Evolutionary conservation across 2,888 invertebrate genomes (phyloP).

Genomic region (Andrena camellia): DNA sequence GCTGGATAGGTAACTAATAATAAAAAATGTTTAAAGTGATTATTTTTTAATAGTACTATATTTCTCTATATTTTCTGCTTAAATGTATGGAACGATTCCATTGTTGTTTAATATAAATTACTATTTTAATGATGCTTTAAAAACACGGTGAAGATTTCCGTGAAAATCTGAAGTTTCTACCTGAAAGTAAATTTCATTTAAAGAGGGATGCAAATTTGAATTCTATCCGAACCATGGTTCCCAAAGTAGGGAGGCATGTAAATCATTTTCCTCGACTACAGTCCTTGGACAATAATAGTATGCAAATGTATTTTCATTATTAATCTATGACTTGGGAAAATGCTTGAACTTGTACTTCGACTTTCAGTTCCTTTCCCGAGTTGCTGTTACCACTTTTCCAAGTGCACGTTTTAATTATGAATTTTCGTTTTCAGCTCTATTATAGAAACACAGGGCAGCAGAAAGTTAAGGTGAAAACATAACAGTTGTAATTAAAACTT

Average conservation of each 20-base stretch:
- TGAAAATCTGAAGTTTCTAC: slow-evolving; percentile 10
- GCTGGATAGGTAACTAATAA: too few species aligned
- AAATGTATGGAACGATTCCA: too few species aligned
- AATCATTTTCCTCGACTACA: slow-evolving; percentile 51
- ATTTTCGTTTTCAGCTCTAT: background rate
- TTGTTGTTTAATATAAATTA: too few species aligned
- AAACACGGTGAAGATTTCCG: background rate
- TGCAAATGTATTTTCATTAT: slow-evolving; percentile 62
- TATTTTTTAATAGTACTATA: too few species aligned
- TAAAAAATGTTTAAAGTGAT: too few species aligned
- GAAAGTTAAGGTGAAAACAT: background rate
- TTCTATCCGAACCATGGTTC: slow-evolving; percentile 32
- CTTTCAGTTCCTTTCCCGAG: slow-evolving; percentile 33
- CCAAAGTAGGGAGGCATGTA: slow-evolving; percentile 31
- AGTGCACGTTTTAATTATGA: slow-evolving; percentile 2
- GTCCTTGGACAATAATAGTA: slow-evolving; percentile 38
- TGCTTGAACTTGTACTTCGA: slow-evolving; percentile 21
- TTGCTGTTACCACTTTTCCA: background rate
- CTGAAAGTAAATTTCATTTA: slow-evolving; percentile 16
- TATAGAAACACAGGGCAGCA: slow-evolving; percentile 17
- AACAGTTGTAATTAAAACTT: slow-evolving; percentile 14
- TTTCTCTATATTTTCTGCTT: too few species aligned
- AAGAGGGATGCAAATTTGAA: slow-evolving; percentile 45
- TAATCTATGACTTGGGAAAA: slow-evolving; percentile 42
- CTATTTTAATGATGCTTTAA: background rate